Evolutionary conservation across 2,113 vertebrate species (phyloP).

Genomic region (Dascyllus trimaculatus): DNA sequence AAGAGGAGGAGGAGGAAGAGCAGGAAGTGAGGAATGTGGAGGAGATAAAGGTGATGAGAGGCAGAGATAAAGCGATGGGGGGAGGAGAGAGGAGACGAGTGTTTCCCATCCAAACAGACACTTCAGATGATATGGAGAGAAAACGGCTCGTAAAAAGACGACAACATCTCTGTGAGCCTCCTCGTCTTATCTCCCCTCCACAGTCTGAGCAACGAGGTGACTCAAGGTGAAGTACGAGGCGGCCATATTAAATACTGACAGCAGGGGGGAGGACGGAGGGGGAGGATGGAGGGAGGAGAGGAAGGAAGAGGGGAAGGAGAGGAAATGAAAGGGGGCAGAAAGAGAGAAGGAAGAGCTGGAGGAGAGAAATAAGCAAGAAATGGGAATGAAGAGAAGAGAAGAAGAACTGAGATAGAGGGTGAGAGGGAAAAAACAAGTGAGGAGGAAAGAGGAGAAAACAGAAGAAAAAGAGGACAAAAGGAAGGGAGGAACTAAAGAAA

Average conservation of each 20-base stretch:
- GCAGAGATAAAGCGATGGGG: constrained; percentile 50
- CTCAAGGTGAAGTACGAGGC: constrained; percentile 80
- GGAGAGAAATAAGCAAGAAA: not conserved
- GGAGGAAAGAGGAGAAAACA: not conserved
- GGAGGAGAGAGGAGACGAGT: constrained; percentile 49
- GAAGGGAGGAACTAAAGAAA: no score
- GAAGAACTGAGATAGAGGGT: not conserved
- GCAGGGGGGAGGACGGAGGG: not conserved
- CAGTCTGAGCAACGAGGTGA: constrained; percentile 72
- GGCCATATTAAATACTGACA: constrained; percentile 72
- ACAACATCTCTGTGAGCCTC: constrained; percentile 49
- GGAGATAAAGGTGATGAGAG: constrained; percentile 63
- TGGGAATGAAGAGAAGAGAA: not conserved
- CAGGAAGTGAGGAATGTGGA: constrained; percentile 41
- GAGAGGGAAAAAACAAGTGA: not conserved
- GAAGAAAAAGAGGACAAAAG: no score
- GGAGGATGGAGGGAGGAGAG: not conserved
- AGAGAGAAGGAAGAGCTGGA: not conserved
- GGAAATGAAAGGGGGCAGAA: not conserved
- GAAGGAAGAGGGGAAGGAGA: not conserved
- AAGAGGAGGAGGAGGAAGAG: constrained; percentile 16
- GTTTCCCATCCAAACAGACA: constrained; percentile 66
- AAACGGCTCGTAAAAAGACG: constrained; percentile 60
- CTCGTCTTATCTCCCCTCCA: constrained; percentile 79
- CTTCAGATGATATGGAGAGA: constrained; percentile 60